These are phyloP conservation scores for Malaclemys terrapin DNA, from an alignment of 2,113 vertebrate species.

Conservation along the genomic window DNA sequence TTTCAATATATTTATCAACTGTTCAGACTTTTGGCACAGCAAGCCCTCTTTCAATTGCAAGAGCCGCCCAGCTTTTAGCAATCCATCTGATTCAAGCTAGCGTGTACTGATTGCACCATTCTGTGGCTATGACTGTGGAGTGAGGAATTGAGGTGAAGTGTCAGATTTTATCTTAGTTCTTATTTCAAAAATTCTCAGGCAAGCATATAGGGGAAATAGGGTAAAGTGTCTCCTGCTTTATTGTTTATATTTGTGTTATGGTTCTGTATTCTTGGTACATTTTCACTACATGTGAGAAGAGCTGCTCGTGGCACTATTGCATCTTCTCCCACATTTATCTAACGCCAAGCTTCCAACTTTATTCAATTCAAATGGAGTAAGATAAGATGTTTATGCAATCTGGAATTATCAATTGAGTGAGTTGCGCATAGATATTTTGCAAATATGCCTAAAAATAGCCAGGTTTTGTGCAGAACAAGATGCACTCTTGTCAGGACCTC, in stretches of 20 bases:
- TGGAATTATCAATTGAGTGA: not conserved
- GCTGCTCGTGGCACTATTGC: not conserved
- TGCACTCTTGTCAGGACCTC: not conserved
- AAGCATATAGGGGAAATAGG: not conserved
- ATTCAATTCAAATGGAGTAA: not conserved
- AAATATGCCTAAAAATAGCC: not conserved
- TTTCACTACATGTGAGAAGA: not conserved
- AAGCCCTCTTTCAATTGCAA: conserved; percentile 43
- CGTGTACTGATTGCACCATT: conserved; percentile 52
- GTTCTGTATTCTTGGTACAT: not conserved
- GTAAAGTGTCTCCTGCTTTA: not conserved
- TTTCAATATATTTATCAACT: not conserved
- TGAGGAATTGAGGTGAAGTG: conserved; percentile 54
- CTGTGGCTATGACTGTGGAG: conserved; percentile 32
- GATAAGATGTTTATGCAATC: not conserved
- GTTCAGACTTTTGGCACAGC: conserved; percentile 14
- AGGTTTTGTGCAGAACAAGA: not conserved
- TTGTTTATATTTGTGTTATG: not conserved
- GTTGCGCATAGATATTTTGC: not conserved
- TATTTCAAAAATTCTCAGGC: conserved; percentile 67
- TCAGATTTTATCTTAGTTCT: conserved; percentile 70
- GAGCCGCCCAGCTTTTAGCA: conserved; percentile 50
- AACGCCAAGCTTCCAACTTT: not conserved
- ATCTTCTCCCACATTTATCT: not conserved
- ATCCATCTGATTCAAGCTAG: conserved; percentile 45